These are phyloP conservation scores for Phaethon lepturus DNA, from an alignment of 2,113 vertebrate species.

Conservation along the genomic window DNA sequence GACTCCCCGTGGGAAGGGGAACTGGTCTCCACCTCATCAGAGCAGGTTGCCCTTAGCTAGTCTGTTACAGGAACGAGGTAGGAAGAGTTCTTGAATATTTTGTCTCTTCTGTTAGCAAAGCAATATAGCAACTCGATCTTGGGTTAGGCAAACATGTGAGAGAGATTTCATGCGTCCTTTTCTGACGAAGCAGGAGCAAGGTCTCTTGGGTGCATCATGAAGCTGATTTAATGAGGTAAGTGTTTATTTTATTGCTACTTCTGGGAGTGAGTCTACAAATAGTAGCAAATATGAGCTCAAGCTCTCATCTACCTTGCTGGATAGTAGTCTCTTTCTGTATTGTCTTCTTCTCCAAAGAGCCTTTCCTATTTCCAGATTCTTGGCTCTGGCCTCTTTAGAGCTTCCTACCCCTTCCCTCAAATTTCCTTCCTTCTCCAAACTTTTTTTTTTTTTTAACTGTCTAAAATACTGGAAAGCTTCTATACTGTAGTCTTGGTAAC, in stretches of 20 bases:
- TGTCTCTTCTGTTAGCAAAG: neutral
- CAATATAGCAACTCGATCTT: neutral
- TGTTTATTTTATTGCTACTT: neutral
- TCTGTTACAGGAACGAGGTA: neutral
- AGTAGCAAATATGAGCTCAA: neutral
- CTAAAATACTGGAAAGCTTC: neutral
- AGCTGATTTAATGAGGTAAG: neutral
- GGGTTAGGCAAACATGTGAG: fast-evolving
- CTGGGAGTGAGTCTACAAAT: neutral
- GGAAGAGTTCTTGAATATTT: neutral
- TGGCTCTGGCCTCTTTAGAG: neutral
- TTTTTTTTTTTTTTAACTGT: neutral
- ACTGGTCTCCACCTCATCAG: neutral
- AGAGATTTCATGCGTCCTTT: neutral
- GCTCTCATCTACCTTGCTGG: neutral
- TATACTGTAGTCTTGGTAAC: neutral
- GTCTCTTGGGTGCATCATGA: neutral
- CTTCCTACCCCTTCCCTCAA: neutral
- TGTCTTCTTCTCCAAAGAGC: neutral
- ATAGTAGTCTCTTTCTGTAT: neutral
- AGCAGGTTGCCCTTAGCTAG: neutral
- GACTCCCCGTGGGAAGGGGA: fast-evolving
- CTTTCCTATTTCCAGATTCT: neutral
- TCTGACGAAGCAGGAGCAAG: neutral
- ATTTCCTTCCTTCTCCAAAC: neutral